Conservation (phyloP, 1,140 invertebrate species). For the Venustaconcha ellipsiformis region DNA sequence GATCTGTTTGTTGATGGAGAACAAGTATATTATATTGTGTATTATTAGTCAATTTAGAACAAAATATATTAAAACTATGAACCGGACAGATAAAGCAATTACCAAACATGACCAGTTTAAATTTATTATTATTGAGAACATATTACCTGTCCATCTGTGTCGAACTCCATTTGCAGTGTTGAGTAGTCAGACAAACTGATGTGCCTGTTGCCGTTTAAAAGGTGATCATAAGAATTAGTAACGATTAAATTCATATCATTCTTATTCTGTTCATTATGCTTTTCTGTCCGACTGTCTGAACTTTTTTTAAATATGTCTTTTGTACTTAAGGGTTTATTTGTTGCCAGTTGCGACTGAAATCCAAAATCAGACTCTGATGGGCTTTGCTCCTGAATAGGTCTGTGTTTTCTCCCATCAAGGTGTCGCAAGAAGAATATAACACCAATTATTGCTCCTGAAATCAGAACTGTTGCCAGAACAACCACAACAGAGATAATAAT, state of each 20-base stretch:
- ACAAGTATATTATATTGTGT: too few species aligned
- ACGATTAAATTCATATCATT: conserved; percentile 31
- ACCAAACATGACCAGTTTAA: too few species aligned
- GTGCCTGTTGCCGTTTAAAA: too few species aligned
- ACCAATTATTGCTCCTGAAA: conserved; percentile 28
- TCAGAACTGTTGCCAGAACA: conserved; percentile 23
- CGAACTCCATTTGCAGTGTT: too few species aligned
- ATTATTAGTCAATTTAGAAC: too few species aligned
- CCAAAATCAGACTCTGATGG: conserved; percentile 25
- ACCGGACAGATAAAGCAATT: too few species aligned
- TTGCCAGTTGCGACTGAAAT: conserved; percentile 1
- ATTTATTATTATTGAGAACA: too few species aligned
- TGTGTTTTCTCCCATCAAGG: conserved; percentile 13
- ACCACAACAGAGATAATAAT: conserved; percentile 30
- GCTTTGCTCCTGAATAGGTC: not conserved
- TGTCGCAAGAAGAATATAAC: conserved; percentile 21
- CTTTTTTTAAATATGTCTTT: conserved; percentile 18
- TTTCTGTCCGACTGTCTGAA: conserved; percentile 12
- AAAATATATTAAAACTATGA: too few species aligned
- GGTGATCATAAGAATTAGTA: conserved; percentile 7
- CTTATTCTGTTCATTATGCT: conserved; percentile 23
- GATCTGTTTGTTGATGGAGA: too few species aligned
- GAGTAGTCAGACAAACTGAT: too few species aligned
- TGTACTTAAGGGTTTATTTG: conserved; percentile 19
- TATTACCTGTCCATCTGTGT: too few species aligned